Evolutionary conservation across 2,888 invertebrate species (phyloP), one percentile per base, ranked within the genome.

Genomic region (Itoplectis maculator): DNA sequence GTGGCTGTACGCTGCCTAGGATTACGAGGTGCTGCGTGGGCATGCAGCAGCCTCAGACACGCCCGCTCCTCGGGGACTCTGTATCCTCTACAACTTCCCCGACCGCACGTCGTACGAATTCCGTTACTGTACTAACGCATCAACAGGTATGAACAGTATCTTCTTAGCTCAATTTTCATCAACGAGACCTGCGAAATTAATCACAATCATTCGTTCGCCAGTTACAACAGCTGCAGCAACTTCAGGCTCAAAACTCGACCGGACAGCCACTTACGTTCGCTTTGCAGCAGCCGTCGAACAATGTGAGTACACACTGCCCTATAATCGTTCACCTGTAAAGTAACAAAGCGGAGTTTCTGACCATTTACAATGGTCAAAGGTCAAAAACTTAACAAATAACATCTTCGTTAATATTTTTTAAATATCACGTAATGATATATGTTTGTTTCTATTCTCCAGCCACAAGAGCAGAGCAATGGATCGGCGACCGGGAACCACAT

Each of bases 21-120:
- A 92, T 92, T 91, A 89, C 90, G 92, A 91, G 92, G 92, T 90
- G 92, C 92, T 93, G 92, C 92, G 91, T 92, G 92, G 92, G 92
- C 92, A 93, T 93, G 92, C 92, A 93, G 92, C 92, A 93, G 92
- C 92, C 92, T 92, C 92, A 93, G 92, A 92, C 92, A 91, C 92
- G 92, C 92, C 92, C 92, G 92, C 92, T 93, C 89, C 92, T 92
- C 90, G 92, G 92, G 92, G 92, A 92, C 92, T 93, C 92, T 89
- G 92, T 92, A 92, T 92, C 92, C 92, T 92, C 92, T 91, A 92
- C 92, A 91, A 92, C 92, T 91, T 91, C 92, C 92, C 92, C 92
- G 89, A 91, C 89, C 88, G 88, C 92, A 85, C 91, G 92, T 84
- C 92, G 91, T 86, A 91, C 89, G 76, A 92, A 91, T 88, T 90